Conservation (phyloP, 1,140 invertebrate genomes). For the Drosophila ohnishii region DNA sequence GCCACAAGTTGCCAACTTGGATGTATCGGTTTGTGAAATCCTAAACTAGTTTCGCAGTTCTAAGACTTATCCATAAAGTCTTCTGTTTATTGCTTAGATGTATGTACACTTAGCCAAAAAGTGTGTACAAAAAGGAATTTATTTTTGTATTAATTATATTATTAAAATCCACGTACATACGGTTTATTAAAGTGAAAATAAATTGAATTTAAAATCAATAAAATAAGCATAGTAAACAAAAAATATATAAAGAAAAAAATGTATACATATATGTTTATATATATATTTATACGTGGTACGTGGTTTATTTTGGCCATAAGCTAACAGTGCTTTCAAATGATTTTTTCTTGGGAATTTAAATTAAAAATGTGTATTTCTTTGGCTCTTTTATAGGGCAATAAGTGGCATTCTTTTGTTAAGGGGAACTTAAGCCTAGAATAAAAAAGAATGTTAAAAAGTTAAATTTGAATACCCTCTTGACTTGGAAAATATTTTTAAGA, state of each 20-base stretch:
- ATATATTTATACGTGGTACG: no score
- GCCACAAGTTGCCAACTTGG: neutral
- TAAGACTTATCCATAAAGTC: neutral
- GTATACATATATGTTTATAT: no score
- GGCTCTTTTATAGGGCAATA: slow-evolving; percentile 33
- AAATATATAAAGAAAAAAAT: neutral
- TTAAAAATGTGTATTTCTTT: slow-evolving; percentile 6
- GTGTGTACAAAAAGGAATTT: neutral
- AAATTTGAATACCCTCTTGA: neutral
- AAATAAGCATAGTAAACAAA: neutral
- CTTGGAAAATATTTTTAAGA: neutral
- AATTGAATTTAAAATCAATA: neutral
- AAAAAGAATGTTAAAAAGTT: neutral
- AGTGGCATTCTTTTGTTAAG: slow-evolving; percentile 1
- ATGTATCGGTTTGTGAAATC: neutral
- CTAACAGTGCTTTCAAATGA: slow-evolving; percentile 5
- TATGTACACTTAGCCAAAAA: neutral
- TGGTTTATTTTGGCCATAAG: neutral
- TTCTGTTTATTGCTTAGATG: slow-evolving; percentile 5
- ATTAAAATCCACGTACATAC: no score
- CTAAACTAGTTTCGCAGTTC: slow-evolving; percentile 8
- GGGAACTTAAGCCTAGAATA: neutral
- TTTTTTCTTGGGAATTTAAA: slow-evolving; percentile 9
- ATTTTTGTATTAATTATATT: no score
- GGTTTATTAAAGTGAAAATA: no score